A percentile compares a stretch with the other conserved stretches of the same genome.
phyloP scores from a whole-genome alignment of 2,888 invertebrate species.

The Bembecia ichneumoniformis region DNA sequence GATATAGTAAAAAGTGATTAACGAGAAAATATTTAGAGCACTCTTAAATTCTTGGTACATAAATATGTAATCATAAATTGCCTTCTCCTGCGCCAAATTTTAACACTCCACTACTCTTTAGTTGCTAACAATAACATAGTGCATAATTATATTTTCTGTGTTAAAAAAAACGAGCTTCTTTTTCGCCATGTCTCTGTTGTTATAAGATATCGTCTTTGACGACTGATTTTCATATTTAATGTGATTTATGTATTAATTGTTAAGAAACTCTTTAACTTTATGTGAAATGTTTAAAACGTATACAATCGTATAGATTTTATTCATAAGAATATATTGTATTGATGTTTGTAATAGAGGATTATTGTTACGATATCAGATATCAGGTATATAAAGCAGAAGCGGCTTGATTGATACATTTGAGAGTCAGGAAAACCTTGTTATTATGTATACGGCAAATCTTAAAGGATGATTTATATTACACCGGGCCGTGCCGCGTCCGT shows the following conservation, averaged over 20 bases:
- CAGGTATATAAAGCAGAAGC: too few relatives aligned
- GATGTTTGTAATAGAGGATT: constrained; percentile 28
- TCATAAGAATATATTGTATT: constrained; percentile 30
- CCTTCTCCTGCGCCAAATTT: too few relatives aligned
- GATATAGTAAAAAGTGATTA: constrained; percentile 2
- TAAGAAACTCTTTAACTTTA: constrained; percentile 35
- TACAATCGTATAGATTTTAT: constrained; percentile 39
- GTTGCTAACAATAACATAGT: not conserved
- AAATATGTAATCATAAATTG: too few relatives aligned
- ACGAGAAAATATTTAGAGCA: too few relatives aligned
- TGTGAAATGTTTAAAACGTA: constrained; percentile 39
- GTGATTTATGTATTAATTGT: constrained; percentile 29
- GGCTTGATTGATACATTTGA: too few relatives aligned
- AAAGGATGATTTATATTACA: too few relatives aligned
- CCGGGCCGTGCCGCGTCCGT: too few relatives aligned
- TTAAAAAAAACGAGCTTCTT: constrained; percentile 27
- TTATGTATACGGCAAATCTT: too few relatives aligned
- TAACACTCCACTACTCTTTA: constrained; percentile 3
- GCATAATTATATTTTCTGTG: not conserved
- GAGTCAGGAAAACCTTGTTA: too few relatives aligned
- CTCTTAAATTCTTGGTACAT: too few relatives aligned
- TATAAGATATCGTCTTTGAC: constrained; percentile 38
- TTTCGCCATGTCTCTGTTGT: not conserved
- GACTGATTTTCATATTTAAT: constrained; percentile 66
- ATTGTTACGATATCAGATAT: not conserved